Evolutionary conservation across 2,797 vertebrate genomes (phyloP).

Genomic region (Neosalanx taihuensis): DNA sequence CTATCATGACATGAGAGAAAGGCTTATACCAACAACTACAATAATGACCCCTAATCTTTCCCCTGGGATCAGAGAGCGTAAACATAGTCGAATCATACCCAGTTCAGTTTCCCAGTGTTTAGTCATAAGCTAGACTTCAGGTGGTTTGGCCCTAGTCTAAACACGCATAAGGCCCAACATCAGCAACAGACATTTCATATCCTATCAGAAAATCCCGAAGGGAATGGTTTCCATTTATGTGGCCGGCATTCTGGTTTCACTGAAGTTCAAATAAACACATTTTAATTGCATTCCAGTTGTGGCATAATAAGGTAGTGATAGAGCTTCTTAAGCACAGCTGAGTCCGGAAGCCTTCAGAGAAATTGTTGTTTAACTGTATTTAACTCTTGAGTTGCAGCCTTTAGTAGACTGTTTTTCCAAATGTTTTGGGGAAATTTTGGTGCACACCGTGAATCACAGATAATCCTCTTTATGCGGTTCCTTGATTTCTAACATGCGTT

Average conservation of each 20-base stretch:
- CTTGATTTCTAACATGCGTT: background rate
- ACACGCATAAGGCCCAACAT: constrained; percentile 33
- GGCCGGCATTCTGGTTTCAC: constrained; percentile 24
- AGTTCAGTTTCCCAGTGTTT: constrained; percentile 61
- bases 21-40: background rate
- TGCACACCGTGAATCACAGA: background rate
- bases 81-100: constrained; percentile 44
- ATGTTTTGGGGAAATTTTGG: background rate
- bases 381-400: background rate
- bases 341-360: background rate
- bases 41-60: constrained; percentile 26
- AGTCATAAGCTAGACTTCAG: constrained; percentile 54
- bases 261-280: constrained; percentile 65
- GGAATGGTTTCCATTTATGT: constrained; percentile 44
- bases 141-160: constrained; percentile 63
- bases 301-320: constrained; percentile 25
- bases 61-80: constrained; percentile 25
- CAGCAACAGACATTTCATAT: constrained; percentile 49
- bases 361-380: background rate
- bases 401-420: background rate
- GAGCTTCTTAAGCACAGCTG: background rate
- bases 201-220: constrained; percentile 44
- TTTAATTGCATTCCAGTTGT: constrained; percentile 31
- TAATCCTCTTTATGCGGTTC: background rate
- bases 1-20: background rate